Evolutionary conservation across 2,888 invertebrate genomes (phyloP).

Genomic region (Aricia artaxerxes): DNA sequence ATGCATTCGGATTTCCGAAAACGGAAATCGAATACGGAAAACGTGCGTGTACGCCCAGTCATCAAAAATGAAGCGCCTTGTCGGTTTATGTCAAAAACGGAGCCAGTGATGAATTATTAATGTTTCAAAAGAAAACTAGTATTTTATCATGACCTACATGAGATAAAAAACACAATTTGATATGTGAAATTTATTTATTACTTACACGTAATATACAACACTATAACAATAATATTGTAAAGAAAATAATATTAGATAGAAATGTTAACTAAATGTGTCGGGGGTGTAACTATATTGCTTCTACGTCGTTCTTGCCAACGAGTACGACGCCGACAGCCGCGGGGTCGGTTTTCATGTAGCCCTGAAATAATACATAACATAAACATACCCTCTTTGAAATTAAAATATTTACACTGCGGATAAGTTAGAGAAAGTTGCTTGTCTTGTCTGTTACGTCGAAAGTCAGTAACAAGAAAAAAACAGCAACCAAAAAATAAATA

Average conservation of each 20-base stretch:
- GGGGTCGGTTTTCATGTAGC: slow-evolving; percentile 59
- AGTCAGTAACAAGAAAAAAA: too few relatives aligned
- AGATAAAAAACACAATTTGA: background rate
- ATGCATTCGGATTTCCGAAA: too few relatives aligned
- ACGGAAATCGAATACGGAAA: too few relatives aligned
- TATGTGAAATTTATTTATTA: background rate
- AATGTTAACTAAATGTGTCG: background rate
- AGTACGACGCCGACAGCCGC: slow-evolving; percentile 50
- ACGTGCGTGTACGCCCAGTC: too few relatives aligned
- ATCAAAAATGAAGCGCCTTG: too few relatives aligned
- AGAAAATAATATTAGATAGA: slow-evolving; percentile 26
- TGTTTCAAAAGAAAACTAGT: too few relatives aligned
- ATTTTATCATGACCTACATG: too few relatives aligned
- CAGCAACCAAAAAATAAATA: too few relatives aligned
- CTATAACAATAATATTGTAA: background rate
- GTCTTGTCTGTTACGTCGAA: too few relatives aligned
- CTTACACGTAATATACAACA: background rate
- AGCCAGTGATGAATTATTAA: too few relatives aligned
- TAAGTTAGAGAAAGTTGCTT: background rate
- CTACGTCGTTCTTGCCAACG: slow-evolving; percentile 50
- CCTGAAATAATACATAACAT: slow-evolving; percentile 53
- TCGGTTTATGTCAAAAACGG: too few relatives aligned
- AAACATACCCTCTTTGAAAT: background rate
- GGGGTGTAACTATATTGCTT: slow-evolving; percentile 54
- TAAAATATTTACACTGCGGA: background rate